Evolutionary conservation across 2,888 invertebrate species (phyloP).

Genomic region (Phymatocera aterrima): DNA sequence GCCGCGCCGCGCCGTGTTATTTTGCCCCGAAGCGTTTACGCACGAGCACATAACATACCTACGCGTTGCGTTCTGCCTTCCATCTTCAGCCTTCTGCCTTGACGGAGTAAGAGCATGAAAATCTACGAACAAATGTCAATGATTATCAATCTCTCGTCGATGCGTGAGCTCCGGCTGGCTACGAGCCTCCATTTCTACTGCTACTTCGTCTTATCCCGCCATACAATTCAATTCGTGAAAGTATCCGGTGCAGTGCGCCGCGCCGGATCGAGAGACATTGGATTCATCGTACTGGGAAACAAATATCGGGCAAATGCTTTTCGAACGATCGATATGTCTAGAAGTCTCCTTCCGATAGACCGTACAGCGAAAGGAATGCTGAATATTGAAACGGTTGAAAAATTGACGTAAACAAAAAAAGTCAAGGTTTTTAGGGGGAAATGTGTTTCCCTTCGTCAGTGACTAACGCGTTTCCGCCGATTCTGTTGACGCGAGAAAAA

Average conservation of each 20-base stretch:
- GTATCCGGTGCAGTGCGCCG: too few relatives aligned
- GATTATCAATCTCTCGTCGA: constrained; percentile 33
- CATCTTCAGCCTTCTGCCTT: background rate
- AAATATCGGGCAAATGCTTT: too few relatives aligned
- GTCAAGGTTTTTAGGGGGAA: constrained; percentile 3
- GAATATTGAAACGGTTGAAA: too few relatives aligned
- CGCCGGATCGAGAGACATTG: background rate
- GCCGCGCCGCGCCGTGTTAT: constrained; percentile 23
- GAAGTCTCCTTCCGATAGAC: background rate
- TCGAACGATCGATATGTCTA: background rate
- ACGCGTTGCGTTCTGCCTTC: background rate
- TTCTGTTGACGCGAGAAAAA: background rate
- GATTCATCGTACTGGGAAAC: too few relatives aligned
- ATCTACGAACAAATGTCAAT: background rate
- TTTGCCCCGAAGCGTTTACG: constrained; percentile 38
- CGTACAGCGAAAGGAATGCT: background rate
- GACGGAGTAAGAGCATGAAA: background rate
- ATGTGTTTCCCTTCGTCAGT: background rate
- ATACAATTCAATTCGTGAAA: too few relatives aligned
- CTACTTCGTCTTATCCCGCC: too few relatives aligned
- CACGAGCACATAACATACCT: constrained; percentile 33
- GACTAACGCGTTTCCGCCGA: constrained; percentile 19
- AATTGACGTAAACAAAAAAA: too few relatives aligned
- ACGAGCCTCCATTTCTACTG: too few relatives aligned
- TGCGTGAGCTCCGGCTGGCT: too few relatives aligned